Base-by-base conservation (phyloP, 2,113 vertebrate species). In the Callithrix jacchus region DNA sequence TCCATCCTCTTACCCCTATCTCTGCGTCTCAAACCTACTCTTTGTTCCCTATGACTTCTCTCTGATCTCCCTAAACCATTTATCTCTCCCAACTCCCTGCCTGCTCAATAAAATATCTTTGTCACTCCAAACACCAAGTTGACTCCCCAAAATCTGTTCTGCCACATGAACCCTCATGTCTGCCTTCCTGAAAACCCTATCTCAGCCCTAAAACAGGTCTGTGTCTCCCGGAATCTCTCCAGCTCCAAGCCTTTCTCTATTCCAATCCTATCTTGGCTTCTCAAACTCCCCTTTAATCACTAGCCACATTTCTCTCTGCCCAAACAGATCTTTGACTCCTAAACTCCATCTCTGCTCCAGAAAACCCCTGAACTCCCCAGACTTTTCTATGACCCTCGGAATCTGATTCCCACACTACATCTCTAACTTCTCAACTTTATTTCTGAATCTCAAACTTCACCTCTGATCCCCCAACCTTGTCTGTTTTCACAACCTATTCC, bases 401-500 rank as follows among this genome's bases (percentile, higher is more conserved):
- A 94, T 84, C 74, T 21, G 80, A 45, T n/a, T 87, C 58, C 42
- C 11, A 81, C 32, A 42, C 73, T 40, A 49, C 3, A 61, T 68
- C 11, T 93, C 76, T n/a, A 84, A 87, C 66, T 80, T 79, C 42
- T 61, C 61, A 82, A 66, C 79, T 95, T 71, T 47, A 14, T 35
- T 27, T 81, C 74, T 54, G 3, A 68, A 8, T 76, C 77, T 92
- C 97, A 71, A 58, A 90, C 37, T 93, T 93, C 47, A 85, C 32
- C n/a, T 93, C 49, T 52, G 83, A 94, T 66, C 66, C 13, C 70
- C 49, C 89, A 94, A 91, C 27, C n/a, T 74, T 61, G 40, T 73
- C 49, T 64, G 37, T 68, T 88, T 95, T 61, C 81, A 85, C 42
- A 95, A 76, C 27, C 20, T 54, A 92, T 92, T 93, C 91, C 83